Conservation (phyloP, 2,888 invertebrate species). For the Ditula angustiorana region DNA sequence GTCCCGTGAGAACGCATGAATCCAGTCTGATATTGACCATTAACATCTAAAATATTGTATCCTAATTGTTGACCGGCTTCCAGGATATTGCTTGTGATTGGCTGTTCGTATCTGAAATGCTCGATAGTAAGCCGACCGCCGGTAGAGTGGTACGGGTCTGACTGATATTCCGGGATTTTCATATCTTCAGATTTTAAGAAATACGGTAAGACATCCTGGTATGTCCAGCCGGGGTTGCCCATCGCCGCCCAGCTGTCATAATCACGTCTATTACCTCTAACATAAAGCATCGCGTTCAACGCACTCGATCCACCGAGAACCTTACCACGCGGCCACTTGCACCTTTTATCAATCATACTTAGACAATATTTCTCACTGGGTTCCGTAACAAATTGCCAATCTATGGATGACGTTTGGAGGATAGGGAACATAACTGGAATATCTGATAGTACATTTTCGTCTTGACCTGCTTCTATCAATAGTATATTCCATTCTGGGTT, state of each 20-base stretch:
- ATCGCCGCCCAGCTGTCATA: slow-evolving; percentile 93
- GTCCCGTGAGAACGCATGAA: slow-evolving; percentile 92
- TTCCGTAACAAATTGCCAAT: slow-evolving; percentile 94
- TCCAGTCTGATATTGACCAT: slow-evolving; percentile 92
- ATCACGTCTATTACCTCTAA: slow-evolving; percentile 93
- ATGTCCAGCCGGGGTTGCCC: slow-evolving; percentile 93
- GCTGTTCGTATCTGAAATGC: slow-evolving; percentile 89
- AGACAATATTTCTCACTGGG: slow-evolving; percentile 89
- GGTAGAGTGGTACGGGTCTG: slow-evolving; percentile 88
- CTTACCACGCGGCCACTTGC: slow-evolving; percentile 93
- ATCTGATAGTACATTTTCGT: slow-evolving; percentile 90
- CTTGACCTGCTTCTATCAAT: slow-evolving; percentile 92
- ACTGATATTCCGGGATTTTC: slow-evolving; percentile 85
- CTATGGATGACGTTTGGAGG: slow-evolving; percentile 90
- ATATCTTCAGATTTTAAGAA: slow-evolving; percentile 93
- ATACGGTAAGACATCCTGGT: slow-evolving; percentile 89
- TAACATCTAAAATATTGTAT: slow-evolving; percentile 89
- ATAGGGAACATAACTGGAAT: slow-evolving; percentile 89
- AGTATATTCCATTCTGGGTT: slow-evolving; percentile 89
- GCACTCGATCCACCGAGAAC: slow-evolving; percentile 93
- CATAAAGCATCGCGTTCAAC: slow-evolving; percentile 95
- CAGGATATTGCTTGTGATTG: slow-evolving; percentile 89
- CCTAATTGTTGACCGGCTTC: slow-evolving; percentile 89
- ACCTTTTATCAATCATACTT: slow-evolving; percentile 87
- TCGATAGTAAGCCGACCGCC: slow-evolving; percentile 92